Base-by-base conservation (phyloP, 64 coral and sea anemone genomes). In the Porites lutea region DNA sequence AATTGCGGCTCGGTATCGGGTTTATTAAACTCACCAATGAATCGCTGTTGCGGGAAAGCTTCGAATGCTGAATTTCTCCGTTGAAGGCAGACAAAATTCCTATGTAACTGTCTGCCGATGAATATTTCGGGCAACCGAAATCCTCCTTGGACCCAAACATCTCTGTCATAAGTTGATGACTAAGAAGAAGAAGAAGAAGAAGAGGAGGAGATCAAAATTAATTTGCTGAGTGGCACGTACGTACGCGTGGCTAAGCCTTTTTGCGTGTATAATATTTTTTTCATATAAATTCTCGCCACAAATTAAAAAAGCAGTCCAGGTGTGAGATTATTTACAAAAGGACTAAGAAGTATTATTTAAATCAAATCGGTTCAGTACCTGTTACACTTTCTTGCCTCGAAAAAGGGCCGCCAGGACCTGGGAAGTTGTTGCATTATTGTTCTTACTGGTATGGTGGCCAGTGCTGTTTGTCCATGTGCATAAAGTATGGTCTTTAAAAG, bases 311-410 rank as follows among this genome's bases (percentile, higher is more conserved):
- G 16, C 59, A 48, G 79, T 48, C 81, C 81, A 84, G 81, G 81
- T 84, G 81, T 84, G 63, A 19, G 37, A 48, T 84, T 84, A 84
- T 84, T 84, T 84, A 84, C 81, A 84, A 84, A 84, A 68, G 81
- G 47, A 84, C 81, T 65, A 60, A 84, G 46, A 84, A 84, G 69
- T 68, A 84, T 76, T 68, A 69, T 84, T 84, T 84, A 49, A 68
- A 84, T 84, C 81, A 68, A 84, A 84, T 84, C 81, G 81, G 63
- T 44, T 63, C 81, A 84, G 44, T 84, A 84, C 81, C 81, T 84
- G 81, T 84, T 84, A 84, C 81, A 65, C 59, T 84, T 48, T 7
- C 52, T 67, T 43, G 81, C 12, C 44, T 68, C 52, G 19, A 14
- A 52, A 84, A 83, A 83, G 8, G 27, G 47, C 81, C 78, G 81